A percentile compares a stretch with the other conserved stretches of the same genome.
phyloP scores from a whole-genome alignment of 2,888 invertebrate genomes.

The Cephus pygmeus region DNA sequence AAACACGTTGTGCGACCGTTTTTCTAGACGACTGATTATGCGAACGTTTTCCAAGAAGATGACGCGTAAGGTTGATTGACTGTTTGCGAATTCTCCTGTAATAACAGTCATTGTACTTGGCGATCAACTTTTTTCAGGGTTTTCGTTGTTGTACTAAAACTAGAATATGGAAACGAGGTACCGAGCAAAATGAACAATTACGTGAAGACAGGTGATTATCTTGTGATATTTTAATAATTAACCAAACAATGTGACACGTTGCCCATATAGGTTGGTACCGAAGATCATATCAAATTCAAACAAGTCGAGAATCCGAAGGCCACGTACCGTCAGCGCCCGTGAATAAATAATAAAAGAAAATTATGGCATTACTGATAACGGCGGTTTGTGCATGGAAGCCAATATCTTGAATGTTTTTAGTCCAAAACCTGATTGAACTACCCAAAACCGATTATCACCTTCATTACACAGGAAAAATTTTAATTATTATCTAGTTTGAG shows the following conservation, averaged over 20 bases:
- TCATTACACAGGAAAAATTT: background rate
- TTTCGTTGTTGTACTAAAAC: background rate
- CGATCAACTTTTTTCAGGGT: background rate
- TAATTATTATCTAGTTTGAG: background rate
- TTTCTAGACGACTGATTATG: background rate
- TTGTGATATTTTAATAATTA: slow-evolving; percentile 26
- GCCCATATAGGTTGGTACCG: slow-evolving; percentile 9
- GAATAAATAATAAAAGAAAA: slow-evolving; percentile 37
- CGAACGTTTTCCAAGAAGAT: background rate
- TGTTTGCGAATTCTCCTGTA: background rate
- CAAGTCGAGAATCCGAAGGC: slow-evolving; percentile 32
- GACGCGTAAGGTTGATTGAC: background rate
- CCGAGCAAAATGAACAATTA: background rate
- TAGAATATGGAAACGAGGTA: background rate
- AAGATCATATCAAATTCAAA: slow-evolving; percentile 32
- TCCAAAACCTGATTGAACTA: background rate
- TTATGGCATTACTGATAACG: slow-evolving; percentile 42
- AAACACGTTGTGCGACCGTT: background rate
- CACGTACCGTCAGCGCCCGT: slow-evolving; percentile 23
- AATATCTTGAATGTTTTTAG: background rate
- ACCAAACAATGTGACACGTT: slow-evolving; percentile 22
- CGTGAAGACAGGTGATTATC: slow-evolving; percentile 11
- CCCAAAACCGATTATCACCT: background rate
- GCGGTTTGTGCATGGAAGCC: background rate
- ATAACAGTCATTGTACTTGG: background rate